These are phyloP conservation scores for Cichladusa arquata DNA, from an alignment of 2,113 vertebrate species.

Conservation along the genomic window DNA sequence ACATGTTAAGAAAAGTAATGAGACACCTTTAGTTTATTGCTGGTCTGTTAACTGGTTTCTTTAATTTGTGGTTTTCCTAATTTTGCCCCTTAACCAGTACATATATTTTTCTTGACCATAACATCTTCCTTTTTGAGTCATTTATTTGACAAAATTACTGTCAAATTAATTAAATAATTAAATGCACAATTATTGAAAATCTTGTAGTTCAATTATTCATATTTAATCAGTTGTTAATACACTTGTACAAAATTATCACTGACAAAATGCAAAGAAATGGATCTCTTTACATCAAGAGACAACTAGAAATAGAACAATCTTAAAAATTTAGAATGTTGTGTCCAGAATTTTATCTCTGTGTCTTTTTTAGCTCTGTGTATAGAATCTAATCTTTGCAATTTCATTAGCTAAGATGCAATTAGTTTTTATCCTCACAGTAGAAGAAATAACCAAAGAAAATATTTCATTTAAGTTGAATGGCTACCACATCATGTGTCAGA, in stretches of 20 bases:
- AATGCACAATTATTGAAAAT: neutral
- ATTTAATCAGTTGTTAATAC: neutral
- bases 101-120: neutral
- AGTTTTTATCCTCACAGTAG: neutral
- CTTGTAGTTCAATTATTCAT: neutral
- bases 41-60: rapidly evolving
- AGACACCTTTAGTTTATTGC: neutral
- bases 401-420: neutral
- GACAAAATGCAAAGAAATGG: neutral
- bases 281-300: neutral
- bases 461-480: neutral
- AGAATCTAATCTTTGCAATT: neutral
- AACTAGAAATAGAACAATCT: neutral
- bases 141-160: neutral
- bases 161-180: neutral
- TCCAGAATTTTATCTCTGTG: neutral
- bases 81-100: neutral
- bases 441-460: neutral
- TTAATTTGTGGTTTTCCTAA: neutral
- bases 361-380: neutral
- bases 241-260: neutral
- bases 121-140: neutral
- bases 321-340: neutral
- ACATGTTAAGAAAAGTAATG: neutral
- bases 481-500: neutral